phyloP scores from a whole-genome alignment of 2,888 invertebrate genomes.

The Conus canariensis region DNA sequence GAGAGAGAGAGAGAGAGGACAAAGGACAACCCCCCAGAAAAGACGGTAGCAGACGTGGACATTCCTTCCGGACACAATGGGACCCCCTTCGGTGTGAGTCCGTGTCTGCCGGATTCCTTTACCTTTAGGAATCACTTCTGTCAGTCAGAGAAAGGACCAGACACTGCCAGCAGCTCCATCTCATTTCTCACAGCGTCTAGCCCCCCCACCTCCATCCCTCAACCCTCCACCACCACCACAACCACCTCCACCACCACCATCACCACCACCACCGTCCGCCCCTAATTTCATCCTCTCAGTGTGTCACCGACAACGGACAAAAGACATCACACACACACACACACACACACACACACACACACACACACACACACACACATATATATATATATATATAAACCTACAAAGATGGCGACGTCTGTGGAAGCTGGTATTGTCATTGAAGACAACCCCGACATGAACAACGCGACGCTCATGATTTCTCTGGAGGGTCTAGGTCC shows the following conservation, averaged over 20 bases:
- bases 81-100: background rate
- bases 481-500: background rate
- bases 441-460: background rate
- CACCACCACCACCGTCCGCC: too few relatives aligned
- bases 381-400: too few relatives aligned
- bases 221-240: background rate
- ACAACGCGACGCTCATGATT: background rate
- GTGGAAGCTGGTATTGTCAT: too few relatives aligned
- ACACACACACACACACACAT: too few relatives aligned
- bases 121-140: background rate
- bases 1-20: conserved; percentile 13
- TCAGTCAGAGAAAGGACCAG: background rate
- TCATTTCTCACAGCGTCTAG: background rate
- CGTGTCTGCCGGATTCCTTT: background rate
- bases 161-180: background rate
- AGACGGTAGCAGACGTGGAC: background rate
- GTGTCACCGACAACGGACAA: background rate
- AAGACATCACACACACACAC: too few relatives aligned
- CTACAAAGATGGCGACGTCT: background rate
- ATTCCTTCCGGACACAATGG: background rate
- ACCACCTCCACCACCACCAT: too few relatives aligned
- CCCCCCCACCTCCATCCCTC: background rate
- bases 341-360: too few relatives aligned
- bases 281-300: too few relatives aligned
- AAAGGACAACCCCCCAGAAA: background rate